These are phyloP conservation scores for Caenorhabditis sp. DNA, from an alignment of 2,888 invertebrate species.

Conservation along the genomic window DNA sequence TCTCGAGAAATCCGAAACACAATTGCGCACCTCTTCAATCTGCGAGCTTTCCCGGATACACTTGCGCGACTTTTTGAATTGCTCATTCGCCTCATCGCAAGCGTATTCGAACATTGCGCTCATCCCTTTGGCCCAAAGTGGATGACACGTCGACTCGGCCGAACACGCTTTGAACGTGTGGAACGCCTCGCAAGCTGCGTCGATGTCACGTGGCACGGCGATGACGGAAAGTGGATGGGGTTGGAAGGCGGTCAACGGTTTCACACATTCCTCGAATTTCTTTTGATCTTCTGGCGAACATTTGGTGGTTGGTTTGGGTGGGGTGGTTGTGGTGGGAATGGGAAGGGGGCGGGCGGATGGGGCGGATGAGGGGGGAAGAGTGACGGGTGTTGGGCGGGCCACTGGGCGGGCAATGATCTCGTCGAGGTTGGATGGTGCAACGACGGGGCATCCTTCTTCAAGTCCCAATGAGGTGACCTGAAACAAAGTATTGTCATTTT, in stretches of 20 bases:
- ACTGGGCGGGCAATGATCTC: slow-evolving; percentile 63
- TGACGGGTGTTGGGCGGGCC: slow-evolving; percentile 47
- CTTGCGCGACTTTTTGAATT: slow-evolving; percentile 56
- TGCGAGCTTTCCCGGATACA: slow-evolving; percentile 36
- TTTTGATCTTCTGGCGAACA: slow-evolving; percentile 61
- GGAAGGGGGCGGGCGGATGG: slow-evolving; percentile 45
- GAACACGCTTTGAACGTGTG: slow-evolving; percentile 59
- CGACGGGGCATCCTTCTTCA: slow-evolving; percentile 67
- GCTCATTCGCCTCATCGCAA: slow-evolving; percentile 59
- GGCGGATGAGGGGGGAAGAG: slow-evolving; percentile 33
- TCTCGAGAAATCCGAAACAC: slow-evolving; percentile 65
- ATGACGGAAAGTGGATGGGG: slow-evolving; percentile 69
- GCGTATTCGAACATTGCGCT: slow-evolving; percentile 69
- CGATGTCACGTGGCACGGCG: slow-evolving; percentile 64
- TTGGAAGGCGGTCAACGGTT: slow-evolving; percentile 65
- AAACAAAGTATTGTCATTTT: slow-evolving; percentile 4
- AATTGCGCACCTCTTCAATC: slow-evolving; percentile 52
- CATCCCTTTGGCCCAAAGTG: slow-evolving; percentile 69
- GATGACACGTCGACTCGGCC: slow-evolving; percentile 52
- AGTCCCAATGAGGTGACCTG: slow-evolving; percentile 62
- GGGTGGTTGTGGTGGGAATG: slow-evolving; percentile 32
- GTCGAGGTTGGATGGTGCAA: slow-evolving; percentile 60
- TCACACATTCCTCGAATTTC: slow-evolving; percentile 64
- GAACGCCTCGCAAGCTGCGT: slow-evolving; percentile 65
- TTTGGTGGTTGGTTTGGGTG: slow-evolving; percentile 26